Percentiles rank a stretch among this genome's conserved stretches.
These are phyloP conservation scores for Graptemys geographica DNA, from an alignment of 2,797 vertebrate species.

Conservation along the genomic window DNA sequence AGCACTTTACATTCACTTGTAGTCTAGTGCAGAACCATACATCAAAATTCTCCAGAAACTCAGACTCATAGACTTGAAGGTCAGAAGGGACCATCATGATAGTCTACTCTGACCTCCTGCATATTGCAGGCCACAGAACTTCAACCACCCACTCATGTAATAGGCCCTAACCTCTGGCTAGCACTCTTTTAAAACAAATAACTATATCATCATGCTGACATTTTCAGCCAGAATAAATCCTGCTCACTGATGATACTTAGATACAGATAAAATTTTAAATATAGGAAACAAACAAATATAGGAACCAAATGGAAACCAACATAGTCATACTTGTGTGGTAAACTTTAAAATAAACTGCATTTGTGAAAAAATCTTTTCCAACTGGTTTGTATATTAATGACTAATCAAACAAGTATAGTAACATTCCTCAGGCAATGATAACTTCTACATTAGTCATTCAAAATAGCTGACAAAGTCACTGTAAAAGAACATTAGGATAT, in stretches of 20 bases:
- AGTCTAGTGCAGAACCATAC: constrained; percentile 25
- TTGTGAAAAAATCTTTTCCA: constrained; percentile 48
- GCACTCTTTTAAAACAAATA: constrained; percentile 50
- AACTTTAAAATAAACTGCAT: constrained; percentile 60
- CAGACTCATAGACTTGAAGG: not conserved
- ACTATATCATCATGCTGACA: constrained; percentile 34
- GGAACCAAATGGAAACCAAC: constrained; percentile 20
- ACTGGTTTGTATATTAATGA: constrained; percentile 55
- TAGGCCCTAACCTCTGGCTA: not conserved
- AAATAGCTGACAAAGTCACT: constrained; percentile 56
- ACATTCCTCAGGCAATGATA: constrained; percentile 63
- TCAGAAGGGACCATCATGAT: not conserved
- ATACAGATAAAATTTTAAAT: constrained; percentile 49
- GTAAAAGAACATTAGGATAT: constrained; percentile 49
- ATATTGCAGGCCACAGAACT: not conserved
- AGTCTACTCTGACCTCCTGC: not conserved
- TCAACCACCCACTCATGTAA: not conserved
- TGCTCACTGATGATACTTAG: constrained; percentile 55
- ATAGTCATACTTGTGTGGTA: constrained; percentile 9
- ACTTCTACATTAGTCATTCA: constrained; percentile 28
- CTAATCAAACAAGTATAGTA: constrained; percentile 50
- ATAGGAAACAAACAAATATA: constrained; percentile 28
- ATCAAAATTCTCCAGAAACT: constrained; percentile 57
- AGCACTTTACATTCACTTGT: constrained; percentile 22
- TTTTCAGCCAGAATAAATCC: constrained; percentile 63